Evolutionary conservation across 2,888 invertebrate species (phyloP), one percentile per base, ranked within the genome.

Genomic region (Melanostoma scalare): DNA sequence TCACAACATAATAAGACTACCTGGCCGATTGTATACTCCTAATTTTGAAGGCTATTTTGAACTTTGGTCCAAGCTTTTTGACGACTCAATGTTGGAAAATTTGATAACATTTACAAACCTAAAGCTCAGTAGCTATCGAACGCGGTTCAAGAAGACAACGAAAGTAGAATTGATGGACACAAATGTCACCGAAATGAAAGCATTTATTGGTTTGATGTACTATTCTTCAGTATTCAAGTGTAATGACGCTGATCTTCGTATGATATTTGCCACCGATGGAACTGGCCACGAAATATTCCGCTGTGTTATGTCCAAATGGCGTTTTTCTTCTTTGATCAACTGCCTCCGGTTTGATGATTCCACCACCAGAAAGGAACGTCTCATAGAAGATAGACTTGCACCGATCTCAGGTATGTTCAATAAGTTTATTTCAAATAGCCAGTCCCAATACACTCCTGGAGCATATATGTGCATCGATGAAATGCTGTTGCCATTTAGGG

Each of bases 261-360:
- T 74, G 71, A 44, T 77, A 67, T 77, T 80, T 58, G 55, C 72
- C 33, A 82, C 63, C 35, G 78, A 79, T 40, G 85, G 77, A 31
- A 85, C 55, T 67, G 86, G 81, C 38, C 69, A 55, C 48, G 77
- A 80, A 78, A 85, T 84, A 80, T 84, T 85, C 44, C 76, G 63
- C 31, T 74, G 53, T 36, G 36, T 53, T 53, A 53, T 53, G 53
- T 53, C 36, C 35, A 53, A 53, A 53, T 53, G 36, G 53, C 53
- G 53, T 10, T 53, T 53, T 10, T 53, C 36, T 53, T 53, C n/a
- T 35, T 50, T 8, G 50, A 3, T 79, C 48, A 80, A 80, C 71
- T 77, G 85, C 58, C 46, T 84, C 31, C 74, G 76, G 53, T 77
- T 85, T 78, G 73, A 79, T 73, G 67, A 79, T 75, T 60, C 48